Percentiles rank a stretch among this genome's conserved stretches.
phyloP scores from a whole-genome alignment of 2,888 invertebrate species.

The Nephrotoma guestfalica region DNA sequence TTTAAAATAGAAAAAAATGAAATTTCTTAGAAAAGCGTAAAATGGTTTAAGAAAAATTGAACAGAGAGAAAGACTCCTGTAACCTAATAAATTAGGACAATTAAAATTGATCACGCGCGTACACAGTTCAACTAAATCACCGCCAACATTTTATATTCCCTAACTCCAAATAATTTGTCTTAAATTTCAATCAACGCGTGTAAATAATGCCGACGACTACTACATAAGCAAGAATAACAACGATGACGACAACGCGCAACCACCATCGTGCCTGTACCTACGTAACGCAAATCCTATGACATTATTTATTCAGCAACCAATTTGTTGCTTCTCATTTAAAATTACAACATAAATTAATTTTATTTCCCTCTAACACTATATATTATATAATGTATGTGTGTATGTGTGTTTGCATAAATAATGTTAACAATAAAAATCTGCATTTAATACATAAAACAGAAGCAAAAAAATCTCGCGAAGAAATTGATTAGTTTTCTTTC shows the following conservation, averaged over 20 bases:
- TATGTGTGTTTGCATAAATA: background rate
- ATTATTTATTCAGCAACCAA: background rate
- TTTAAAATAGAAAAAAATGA: too few relatives aligned
- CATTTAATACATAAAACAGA: background rate
- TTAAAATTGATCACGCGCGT: background rate
- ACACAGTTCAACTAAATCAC: background rate
- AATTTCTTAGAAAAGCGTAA: too few relatives aligned
- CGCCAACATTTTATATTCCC: background rate
- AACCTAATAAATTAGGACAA: background rate
- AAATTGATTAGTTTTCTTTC: background rate
- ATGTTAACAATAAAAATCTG: background rate
- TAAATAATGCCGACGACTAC: background rate
- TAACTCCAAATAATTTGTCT: background rate
- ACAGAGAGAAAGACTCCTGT: too few relatives aligned
- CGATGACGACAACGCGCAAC: background rate
- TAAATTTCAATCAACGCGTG: background rate
- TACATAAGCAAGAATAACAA: background rate
- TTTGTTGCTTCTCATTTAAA: background rate
- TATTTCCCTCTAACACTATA: background rate
- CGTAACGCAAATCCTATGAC: background rate
- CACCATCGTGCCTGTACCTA: background rate
- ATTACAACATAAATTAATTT: background rate
- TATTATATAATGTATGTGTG: background rate
- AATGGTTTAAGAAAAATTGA: too few relatives aligned
- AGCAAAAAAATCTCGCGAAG: background rate